Evolutionary conservation across 2,113 vertebrate species (phyloP).

Genomic region (Empidonax alnorum): DNA sequence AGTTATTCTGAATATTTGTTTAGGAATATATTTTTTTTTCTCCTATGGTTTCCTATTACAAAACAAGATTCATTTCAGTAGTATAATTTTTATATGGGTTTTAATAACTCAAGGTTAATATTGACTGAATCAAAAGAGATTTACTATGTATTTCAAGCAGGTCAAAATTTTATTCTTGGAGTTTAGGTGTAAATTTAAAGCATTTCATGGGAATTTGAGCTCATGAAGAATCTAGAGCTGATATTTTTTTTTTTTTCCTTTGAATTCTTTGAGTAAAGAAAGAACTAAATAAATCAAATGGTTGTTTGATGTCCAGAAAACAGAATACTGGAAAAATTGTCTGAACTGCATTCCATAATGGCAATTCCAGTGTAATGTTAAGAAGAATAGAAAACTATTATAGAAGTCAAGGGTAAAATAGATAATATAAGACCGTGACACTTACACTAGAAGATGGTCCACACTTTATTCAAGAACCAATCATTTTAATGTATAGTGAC

Average conservation of each 20-base stretch:
- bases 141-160: not conserved
- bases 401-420: not conserved
- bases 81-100: not conserved
- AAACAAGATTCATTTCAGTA: not conserved
- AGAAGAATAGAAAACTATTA: not conserved
- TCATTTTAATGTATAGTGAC: not conserved
- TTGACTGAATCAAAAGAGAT: not conserved
- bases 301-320: not conserved
- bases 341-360: not conserved
- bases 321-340: not conserved
- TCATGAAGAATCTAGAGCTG: not conserved
- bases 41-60: not conserved
- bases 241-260: not conserved
- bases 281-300: not conserved
- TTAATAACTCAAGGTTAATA: not conserved
- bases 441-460: not conserved
- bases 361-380: not conserved
- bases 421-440: fast-evolving
- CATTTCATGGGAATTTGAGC: not conserved
- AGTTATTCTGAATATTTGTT: not conserved
- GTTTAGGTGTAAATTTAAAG: not conserved
- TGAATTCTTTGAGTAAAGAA: not conserved
- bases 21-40: not conserved
- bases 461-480: not conserved
- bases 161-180: not conserved